Evolutionary conservation across 1,140 invertebrate species (phyloP), one percentile per base, ranked within the genome.

Genomic region (Scaptodrosophila lebanonensis): DNA sequence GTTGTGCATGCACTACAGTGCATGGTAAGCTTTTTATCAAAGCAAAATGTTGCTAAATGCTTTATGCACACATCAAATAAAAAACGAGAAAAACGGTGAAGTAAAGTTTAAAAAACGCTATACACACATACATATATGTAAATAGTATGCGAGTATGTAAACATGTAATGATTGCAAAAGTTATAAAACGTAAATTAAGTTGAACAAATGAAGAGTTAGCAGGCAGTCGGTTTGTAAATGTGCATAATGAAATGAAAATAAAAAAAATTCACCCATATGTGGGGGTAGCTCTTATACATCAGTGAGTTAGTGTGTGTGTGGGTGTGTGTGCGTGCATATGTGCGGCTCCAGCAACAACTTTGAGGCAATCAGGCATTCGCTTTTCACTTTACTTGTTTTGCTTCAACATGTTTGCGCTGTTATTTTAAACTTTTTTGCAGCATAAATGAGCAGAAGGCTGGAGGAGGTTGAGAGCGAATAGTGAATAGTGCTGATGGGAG

Each of bases 121-220:
- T 33, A 32, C 17, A 44, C 22, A 38, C 4, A 52, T 29, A 11
- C 20, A 33, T 33, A 32, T 20, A 27, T 27, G 29, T 25, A 64
- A 22, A 29, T 6, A 27, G 32, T n/a, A n/a, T n/a, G n/a, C n/a
- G 25, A 6, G 15, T 8, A n/a, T 25, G 8, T 25, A 25, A 25
- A 25, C 22, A 25, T 77, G 73, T 73, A 77, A 77, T 79, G 68
- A 82, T 79, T 79, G 75, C 69, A 66, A 79, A 79, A 79, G 73
- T 79, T 79, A 79, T 68, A 79, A 77, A 79, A 79, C 68, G 73
- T 82, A 82, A 79, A 79, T 79, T 79, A 77, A 82, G 73, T 82
- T 79, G 64, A 73, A 73, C 54, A 64, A 79, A 72, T 77, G 68
- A 73, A 68, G 73, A 77, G 73, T 67, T 77, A 76, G 70, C 53